A percentile compares a stretch with the other conserved stretches of the same genome.
Conservation (phyloP, 2,797 vertebrate genomes). For the Arnoldichthys spilopterus region DNA sequence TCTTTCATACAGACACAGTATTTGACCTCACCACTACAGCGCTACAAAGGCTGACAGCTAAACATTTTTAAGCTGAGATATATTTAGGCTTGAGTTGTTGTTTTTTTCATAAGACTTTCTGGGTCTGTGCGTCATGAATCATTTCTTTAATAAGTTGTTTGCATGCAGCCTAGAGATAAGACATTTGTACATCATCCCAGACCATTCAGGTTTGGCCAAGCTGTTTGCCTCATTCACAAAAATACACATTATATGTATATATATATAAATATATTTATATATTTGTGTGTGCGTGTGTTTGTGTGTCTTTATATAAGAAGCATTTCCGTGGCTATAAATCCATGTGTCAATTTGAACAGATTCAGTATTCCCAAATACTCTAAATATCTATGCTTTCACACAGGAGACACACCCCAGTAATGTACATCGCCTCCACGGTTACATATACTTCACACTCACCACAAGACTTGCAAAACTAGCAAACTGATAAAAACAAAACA, state of each 20-base stretch:
- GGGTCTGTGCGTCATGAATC: not conserved
- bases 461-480: too few relatives aligned
- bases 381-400: too few relatives aligned
- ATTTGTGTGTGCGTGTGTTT: too few relatives aligned
- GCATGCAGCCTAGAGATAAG: not conserved
- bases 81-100: not conserved
- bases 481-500: too few relatives aligned
- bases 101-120: not conserved
- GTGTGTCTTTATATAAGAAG: too few relatives aligned
- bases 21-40: not conserved
- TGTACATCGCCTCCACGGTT: too few relatives aligned
- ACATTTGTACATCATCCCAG: not conserved
- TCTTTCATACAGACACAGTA: not conserved
- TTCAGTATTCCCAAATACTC: too few relatives aligned
- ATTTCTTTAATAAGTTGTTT: not conserved
- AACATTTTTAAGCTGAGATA: not conserved
- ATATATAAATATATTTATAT: not conserved
- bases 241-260: not conserved
- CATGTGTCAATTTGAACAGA: too few relatives aligned
- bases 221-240: not conserved
- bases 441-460: too few relatives aligned
- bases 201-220: not conserved
- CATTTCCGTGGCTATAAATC: too few relatives aligned
- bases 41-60: not conserved
- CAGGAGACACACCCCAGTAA: too few relatives aligned